Evolutionary conservation across 2,113 vertebrate genomes (phyloP).

Genomic region (Pongo pygmaeus): DNA sequence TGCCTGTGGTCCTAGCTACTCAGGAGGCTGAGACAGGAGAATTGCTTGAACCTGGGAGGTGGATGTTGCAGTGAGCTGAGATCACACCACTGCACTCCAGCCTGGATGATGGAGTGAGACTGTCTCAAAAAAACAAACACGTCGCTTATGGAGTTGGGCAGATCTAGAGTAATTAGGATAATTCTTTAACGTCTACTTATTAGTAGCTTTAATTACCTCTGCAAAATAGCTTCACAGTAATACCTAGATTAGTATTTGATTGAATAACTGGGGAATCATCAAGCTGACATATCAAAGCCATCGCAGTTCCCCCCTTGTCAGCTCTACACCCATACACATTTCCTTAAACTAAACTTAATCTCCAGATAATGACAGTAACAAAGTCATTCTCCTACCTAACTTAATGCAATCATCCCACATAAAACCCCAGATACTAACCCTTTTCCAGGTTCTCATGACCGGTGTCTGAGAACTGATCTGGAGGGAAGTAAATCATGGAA

Average conservation of each 20-base stretch:
- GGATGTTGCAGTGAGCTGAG: no score
- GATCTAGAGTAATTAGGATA: not conserved
- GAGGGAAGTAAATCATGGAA: not conserved
- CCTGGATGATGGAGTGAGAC: no score
- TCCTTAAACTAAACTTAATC: not conserved
- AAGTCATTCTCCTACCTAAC: no score
- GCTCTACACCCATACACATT: not conserved
- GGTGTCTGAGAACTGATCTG: not conserved
- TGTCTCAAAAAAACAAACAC: not conserved
- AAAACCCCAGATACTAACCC: not conserved
- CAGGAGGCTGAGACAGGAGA: no score
- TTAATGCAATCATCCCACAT: rapidly evolving
- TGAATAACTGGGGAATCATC: not conserved
- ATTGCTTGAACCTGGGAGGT: no score
- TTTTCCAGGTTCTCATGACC: not conserved
- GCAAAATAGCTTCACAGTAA: not conserved
- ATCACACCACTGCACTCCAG: no score
- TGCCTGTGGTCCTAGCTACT: no score
- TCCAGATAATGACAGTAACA: rapidly evolving
- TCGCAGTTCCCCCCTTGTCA: not conserved
- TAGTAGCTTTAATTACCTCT: not conserved
- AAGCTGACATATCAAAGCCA: not conserved
- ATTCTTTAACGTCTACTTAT: not conserved
- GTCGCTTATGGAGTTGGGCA: not conserved
- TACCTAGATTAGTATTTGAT: not conserved